phyloP scores from a whole-genome alignment of 2,888 invertebrate species.

The Diarsia mendica region DNA sequence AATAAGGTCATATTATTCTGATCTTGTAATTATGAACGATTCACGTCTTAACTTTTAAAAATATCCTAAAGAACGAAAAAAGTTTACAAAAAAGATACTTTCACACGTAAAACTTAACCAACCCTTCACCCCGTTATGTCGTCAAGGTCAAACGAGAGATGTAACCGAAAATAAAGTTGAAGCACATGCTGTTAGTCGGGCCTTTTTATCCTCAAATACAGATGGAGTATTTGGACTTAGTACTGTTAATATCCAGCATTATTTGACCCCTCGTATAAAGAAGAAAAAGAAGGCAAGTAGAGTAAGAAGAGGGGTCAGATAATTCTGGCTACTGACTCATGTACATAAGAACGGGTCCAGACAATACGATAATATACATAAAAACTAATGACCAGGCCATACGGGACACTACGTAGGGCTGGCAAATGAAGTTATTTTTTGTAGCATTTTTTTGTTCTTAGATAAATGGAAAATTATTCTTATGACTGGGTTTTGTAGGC shows the following conservation, averaged over 20 bases:
- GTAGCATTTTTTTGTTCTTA: background rate
- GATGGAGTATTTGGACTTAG: conserved; percentile 24
- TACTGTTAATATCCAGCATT: too few species aligned
- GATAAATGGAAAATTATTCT: background rate
- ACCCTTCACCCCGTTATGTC: conserved; percentile 7
- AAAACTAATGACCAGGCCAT: conserved; percentile 53
- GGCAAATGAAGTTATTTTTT: conserved; percentile 12
- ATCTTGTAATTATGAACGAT: too few species aligned
- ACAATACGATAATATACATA: conserved; percentile 60
- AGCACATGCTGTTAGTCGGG: conserved; percentile 28
- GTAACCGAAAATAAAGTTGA: conserved; percentile 41
- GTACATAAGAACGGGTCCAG: conserved; percentile 47
- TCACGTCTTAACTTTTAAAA: background rate
- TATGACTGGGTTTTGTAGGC: background rate
- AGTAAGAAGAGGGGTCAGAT: too few species aligned
- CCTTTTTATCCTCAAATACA: conserved; percentile 33
- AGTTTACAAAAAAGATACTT: background rate
- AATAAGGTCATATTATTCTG: too few species aligned
- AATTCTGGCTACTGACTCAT: too few species aligned
- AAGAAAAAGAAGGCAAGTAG: too few species aligned
- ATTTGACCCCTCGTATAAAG: too few species aligned
- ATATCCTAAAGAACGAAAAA: background rate
- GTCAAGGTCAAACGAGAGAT: conserved; percentile 18
- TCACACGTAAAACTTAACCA: background rate
- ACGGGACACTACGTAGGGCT: conserved; percentile 18